phyloP scores from a whole-genome alignment of 64 coral and sea anemone genomes.

The Stichodactyla mertensii region DNA sequence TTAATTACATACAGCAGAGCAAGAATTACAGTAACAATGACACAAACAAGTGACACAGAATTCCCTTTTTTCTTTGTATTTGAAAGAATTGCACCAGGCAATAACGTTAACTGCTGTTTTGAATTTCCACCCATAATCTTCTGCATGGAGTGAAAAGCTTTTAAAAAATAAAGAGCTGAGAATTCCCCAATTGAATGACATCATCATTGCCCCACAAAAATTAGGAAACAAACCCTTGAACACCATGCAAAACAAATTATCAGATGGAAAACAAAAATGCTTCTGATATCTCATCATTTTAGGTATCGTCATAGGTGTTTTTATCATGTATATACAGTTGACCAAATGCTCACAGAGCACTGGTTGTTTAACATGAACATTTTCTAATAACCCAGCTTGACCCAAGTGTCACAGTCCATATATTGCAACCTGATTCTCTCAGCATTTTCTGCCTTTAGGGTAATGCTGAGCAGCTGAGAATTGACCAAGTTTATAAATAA shows the following conservation, averaged over 20 bases:
- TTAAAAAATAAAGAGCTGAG: too few relatives aligned
- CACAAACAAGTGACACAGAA: slow-evolving; percentile 1
- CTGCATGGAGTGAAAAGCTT: not conserved
- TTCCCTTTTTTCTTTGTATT: not conserved
- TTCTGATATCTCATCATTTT: not conserved
- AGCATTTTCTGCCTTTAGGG: too few relatives aligned
- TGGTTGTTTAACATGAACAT: not conserved
- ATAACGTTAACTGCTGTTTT: not conserved
- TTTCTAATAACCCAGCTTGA: too few relatives aligned
- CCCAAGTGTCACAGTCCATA: too few relatives aligned
- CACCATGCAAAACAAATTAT: not conserved
- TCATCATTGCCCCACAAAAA: too few relatives aligned
- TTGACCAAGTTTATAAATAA: not conserved
- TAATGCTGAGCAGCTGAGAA: not conserved
- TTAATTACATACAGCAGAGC: not conserved
- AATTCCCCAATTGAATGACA: too few relatives aligned
- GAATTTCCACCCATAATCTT: not conserved
- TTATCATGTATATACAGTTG: not conserved
- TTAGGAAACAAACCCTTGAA: too few relatives aligned
- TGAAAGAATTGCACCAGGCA: slow-evolving; percentile 9
- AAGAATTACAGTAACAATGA: not conserved
- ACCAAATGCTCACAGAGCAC: not conserved
- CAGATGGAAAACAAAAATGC: not conserved
- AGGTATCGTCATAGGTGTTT: too few relatives aligned
- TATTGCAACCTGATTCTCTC: too few relatives aligned